A percentile compares a stretch with the other conserved stretches of the same genome.
Evolutionary conservation across 2,113 vertebrate species (phyloP).

Genomic region (Melozone crissalis): DNA sequence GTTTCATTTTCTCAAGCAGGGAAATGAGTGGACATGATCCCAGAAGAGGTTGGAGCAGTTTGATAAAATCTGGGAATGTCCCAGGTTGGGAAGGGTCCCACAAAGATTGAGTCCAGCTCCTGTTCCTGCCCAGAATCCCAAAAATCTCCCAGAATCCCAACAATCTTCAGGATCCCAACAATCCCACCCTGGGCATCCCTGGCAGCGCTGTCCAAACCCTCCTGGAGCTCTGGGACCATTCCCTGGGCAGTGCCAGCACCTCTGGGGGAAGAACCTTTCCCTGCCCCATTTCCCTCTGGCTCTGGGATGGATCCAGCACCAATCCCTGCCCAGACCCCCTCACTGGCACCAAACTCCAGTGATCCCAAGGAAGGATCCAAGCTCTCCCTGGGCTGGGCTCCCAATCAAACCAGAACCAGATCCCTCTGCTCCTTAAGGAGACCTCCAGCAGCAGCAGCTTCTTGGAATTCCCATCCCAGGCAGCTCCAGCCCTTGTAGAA

Average conservation of each 20-base stretch:
- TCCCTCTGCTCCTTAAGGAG: neutral
- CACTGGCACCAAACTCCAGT: neutral
- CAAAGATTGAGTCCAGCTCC: neutral
- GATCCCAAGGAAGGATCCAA: neutral
- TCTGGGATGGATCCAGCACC: neutral
- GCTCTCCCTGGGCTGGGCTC: neutral
- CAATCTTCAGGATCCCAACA: neutral
- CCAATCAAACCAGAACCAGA: neutral
- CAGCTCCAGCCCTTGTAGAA: neutral
- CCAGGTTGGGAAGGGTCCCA: neutral
- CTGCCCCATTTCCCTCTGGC: neutral
- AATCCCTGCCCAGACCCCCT: neutral
- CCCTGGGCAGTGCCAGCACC: neutral
- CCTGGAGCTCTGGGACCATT: neutral
- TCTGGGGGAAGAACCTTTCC: neutral
- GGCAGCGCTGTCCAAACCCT: accelerated
- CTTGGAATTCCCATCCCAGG: neutral
- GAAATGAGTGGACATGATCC: neutral
- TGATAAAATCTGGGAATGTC: neutral
- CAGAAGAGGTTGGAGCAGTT: too few relatives aligned
- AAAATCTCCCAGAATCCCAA: neutral
- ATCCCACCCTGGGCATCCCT: neutral
- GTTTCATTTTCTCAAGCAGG: neutral
- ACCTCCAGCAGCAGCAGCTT: neutral
- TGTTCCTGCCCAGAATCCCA: neutral